Evolutionary conservation across 1,140 invertebrate genomes (phyloP).

Genomic region (Drosophila suzukii): DNA sequence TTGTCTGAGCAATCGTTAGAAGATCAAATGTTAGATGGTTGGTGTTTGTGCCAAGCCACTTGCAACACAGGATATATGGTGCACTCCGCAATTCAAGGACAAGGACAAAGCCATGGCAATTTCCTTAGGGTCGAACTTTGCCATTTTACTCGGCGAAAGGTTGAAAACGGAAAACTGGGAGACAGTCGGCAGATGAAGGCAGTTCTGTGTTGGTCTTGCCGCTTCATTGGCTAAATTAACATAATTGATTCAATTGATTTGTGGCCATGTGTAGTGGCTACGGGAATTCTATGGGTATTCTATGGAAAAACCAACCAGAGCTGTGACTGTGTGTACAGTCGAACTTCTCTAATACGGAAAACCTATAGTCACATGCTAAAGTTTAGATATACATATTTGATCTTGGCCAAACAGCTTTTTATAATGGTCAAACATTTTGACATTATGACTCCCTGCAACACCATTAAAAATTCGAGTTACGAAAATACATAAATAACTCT

Average conservation of each 20-base stretch:
- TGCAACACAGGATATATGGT: conserved; percentile 16
- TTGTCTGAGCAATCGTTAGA: conserved; percentile 25
- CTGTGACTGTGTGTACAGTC: conserved; percentile 13
- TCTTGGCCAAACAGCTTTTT: too few species aligned
- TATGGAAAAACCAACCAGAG: conserved; percentile 29
- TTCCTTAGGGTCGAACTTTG: conserved; percentile 50
- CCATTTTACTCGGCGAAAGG: conserved; percentile 37
- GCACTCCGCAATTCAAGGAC: conserved; percentile 54
- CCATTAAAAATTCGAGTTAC: neutral
- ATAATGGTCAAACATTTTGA: too few species aligned
- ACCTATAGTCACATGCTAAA: neutral
- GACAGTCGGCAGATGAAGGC: conserved; percentile 11
- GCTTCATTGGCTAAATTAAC: conserved; percentile 65
- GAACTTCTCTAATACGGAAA: neutral
- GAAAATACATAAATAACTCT: neutral
- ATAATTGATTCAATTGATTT: conserved; percentile 71
- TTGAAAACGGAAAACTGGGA: conserved; percentile 16
- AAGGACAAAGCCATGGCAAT: conserved; percentile 40
- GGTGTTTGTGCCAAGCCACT: conserved; percentile 12
- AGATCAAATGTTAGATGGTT: conserved; percentile 32
- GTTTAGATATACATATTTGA: neutral
- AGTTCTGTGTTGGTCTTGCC: conserved; percentile 45
- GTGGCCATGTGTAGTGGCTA: conserved; percentile 34
- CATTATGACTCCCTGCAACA: neutral
- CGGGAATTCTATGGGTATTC: conserved; percentile 27